Base-by-base conservation (phyloP, 2,888 invertebrate genomes). In the Branchellion lobata region DNA sequence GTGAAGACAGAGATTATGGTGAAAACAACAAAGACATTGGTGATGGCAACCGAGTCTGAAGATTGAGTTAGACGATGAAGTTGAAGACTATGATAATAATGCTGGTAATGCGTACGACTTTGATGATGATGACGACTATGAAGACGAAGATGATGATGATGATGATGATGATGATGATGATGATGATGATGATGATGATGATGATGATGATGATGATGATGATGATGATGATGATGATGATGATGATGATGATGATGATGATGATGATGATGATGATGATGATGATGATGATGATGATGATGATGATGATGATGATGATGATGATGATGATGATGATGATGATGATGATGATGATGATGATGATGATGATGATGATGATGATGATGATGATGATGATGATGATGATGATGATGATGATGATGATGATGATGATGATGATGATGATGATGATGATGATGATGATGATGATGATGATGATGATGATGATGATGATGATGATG, bases 111-210 rank as follows among this genome's bases (percentile, higher is more conserved):
- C n/a, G n/a, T 14, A 31, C 29, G 24, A 18, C 0, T 24, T 5
- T 27, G 0, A 18, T 8, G 69, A 69, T 27, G 18, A 33, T 27
- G 69, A 24, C n/a, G 18, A 33, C n/a, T 1, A 18, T 27, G 0
- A 69, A 69, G 18, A 0, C 21, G 75, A 51, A 40, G 75, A 47
- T 27, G 75, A 31, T 31, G 75, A 53, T 27, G 75, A 75, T 8
- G 75, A 75, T 5, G 75, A 75, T 18, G 75, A 75, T n/a, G 75
- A 75, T 29, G 75, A 75, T 29, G 75, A 75, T 51, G 75, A 51
- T 29, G 75, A 75, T 24, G 75, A 53, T n/a, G 53, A 75, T 24
- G 75, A 75, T 8, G 75, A 75, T 5, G 75, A 51, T 29, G 75
- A 75, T 51, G 75, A 75, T 29, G 75, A 75, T 51, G 75, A 75